Evolutionary conservation across 2,797 vertebrate species (phyloP).

Genomic region (Danio kyathit): DNA sequence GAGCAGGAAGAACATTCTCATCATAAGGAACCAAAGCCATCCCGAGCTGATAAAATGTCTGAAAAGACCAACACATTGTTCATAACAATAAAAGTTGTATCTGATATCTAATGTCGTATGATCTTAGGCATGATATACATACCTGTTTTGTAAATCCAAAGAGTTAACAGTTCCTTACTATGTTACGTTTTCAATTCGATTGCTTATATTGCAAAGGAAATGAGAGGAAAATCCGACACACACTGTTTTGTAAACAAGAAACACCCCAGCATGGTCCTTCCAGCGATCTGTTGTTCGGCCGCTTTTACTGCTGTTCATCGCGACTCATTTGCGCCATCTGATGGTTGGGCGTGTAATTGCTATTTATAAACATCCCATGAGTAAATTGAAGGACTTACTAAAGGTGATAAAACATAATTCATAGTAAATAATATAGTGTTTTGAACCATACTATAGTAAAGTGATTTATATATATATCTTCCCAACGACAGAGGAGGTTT

Average conservation of each 20-base stretch:
- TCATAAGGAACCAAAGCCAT: conserved; percentile 84
- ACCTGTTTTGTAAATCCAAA: not conserved
- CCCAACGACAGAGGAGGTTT: too few relatives aligned
- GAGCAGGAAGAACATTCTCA: conserved; percentile 68
- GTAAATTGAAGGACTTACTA: too few relatives aligned
- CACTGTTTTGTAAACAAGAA: not conserved
- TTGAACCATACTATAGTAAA: too few relatives aligned
- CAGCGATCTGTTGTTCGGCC: not conserved
- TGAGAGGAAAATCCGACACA: not conserved
- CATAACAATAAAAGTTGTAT: not conserved
- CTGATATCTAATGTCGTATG: not conserved
- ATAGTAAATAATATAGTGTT: too few relatives aligned
- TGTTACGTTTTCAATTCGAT: not conserved
- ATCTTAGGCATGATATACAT: not conserved
- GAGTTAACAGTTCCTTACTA: not conserved
- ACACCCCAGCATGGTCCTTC: not conserved
- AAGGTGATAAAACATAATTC: too few relatives aligned
- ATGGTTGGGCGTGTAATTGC: conserved; percentile 17
- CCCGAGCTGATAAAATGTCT: not conserved
- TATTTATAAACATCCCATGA: too few relatives aligned
- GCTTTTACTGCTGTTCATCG: not conserved
- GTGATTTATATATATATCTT: too few relatives aligned
- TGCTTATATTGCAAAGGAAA: not conserved
- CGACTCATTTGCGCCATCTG: not conserved
- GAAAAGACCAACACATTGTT: not conserved